Base-by-base conservation (phyloP, 1,140 invertebrate genomes). In the Euwallacea similis region DNA sequence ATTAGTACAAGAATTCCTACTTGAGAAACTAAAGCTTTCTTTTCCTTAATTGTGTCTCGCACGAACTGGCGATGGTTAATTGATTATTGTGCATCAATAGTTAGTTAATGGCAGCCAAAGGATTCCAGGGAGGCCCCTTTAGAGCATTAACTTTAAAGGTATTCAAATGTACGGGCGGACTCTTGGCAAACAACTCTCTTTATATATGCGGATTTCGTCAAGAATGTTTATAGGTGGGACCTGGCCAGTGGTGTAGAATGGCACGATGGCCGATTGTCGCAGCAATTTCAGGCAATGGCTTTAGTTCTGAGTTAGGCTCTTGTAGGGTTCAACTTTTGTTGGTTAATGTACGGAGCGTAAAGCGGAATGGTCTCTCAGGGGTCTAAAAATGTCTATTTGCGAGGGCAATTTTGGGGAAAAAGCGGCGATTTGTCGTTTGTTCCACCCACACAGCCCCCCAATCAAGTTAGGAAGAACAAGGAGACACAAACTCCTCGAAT, bases 191-290 rank as follows among this genome's bases (percentile, higher is more conserved):
- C 13, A 58, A 58, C 55, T 58, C 50, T 15, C 15, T 53, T 47
- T 64, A 64, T 64, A 64, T 50, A 50, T 42, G 15, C 15, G 8
- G 43, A 11, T 46, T 47, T 46, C 21, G 33, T 41, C 33, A 64
- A 43, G 62, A 64, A 53, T 53, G 62, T 50, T 33, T 8, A 58
- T 50, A 33, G 62, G 62, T 64, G 62, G 62, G 42, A 53, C 62
- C 15, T 21, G 13, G 8, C 15, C 62, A 64, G 62, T 64, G 46
- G 62, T 44, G 62, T 64, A 7, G n/a, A 11, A 53, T 53, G 50
- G 11, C 15, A 6, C 13, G 6, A 59, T n/a, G 11, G 0, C 0
- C 15, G 50, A 33, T 15, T 59, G n/a, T 41, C n/a, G n/a, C n/a
- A n/a, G n/a, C n/a, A n/a, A n/a, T n/a, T n/a, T n/a, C n/a, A n/a